Conservation (phyloP, 2,113 vertebrate genomes). For the Sula dactylatra region DNA sequence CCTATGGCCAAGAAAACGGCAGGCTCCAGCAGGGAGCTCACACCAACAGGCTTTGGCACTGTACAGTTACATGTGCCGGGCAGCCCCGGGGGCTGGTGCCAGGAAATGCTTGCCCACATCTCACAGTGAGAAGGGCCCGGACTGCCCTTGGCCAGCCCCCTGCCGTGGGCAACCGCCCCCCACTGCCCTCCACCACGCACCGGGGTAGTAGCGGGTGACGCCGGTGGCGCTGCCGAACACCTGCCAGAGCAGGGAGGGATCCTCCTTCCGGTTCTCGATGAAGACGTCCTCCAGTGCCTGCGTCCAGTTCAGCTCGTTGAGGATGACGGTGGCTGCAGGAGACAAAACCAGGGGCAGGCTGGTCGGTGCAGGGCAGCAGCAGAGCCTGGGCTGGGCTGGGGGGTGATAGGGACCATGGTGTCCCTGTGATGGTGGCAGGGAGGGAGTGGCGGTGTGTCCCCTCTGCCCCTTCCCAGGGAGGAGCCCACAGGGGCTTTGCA, state of each 20-base stretch:
- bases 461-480: background rate
- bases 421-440: background rate
- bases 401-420: rapidly evolving
- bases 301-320: conserved; percentile 97
- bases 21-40: background rate
- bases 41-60: background rate
- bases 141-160: background rate
- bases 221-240: conserved; percentile 96
- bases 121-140: background rate
- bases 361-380: background rate
- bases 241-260: conserved; percentile 95
- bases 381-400: background rate
- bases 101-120: rapidly evolving
- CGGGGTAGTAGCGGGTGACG: conserved; percentile 95
- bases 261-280: conserved; percentile 89
- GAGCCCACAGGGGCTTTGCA: background rate
- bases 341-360: background rate
- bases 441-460: background rate
- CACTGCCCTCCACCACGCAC: conserved; percentile 52
- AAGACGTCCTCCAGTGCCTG: conserved; percentile 93
- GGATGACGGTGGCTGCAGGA: conserved; percentile 87
- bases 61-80: rapidly evolving
- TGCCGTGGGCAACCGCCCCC: rapidly evolving
- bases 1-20: background rate
- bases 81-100: rapidly evolving